These are phyloP conservation scores for Loris lydekkerianus DNA, from an alignment of 2,797 vertebrate species.

Conservation along the genomic window DNA sequence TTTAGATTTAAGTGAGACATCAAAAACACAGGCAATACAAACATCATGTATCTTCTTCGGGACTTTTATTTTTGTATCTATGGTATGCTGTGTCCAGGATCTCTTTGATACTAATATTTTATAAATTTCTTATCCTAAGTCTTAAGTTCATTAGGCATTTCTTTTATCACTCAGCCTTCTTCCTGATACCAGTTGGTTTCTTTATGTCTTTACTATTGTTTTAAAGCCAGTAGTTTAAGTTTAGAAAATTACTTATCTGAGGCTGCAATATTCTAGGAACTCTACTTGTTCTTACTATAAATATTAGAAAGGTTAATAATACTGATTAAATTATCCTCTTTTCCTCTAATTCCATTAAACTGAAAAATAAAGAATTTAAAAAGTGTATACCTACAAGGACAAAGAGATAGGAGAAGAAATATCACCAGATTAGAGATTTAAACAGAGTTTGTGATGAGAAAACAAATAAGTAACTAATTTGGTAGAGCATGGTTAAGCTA, in stretches of 20 bases:
- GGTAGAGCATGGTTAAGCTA: background rate
- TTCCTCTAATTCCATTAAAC: conserved; percentile 6
- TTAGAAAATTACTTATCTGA: conserved; percentile 42
- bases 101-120: conserved; percentile 21
- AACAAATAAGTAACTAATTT: background rate
- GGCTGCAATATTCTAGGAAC: background rate
- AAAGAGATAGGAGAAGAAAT: background rate
- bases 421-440: background rate
- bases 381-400: background rate
- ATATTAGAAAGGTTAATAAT: background rate
- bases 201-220: background rate
- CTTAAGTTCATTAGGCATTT: conserved; percentile 26
- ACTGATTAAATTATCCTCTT: background rate
- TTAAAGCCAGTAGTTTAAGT: background rate
- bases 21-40: background rate
- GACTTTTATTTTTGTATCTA: background rate
- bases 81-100: background rate
- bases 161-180: background rate
- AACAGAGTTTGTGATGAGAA: background rate
- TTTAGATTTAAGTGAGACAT: background rate
- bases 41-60: background rate
- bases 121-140: conserved; percentile 51
- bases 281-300: conserved; percentile 3
- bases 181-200: background rate
- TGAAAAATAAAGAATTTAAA: conserved; percentile 40